These are phyloP conservation scores for Drosophila cardini DNA, from an alignment of 1,140 invertebrate genomes.

Conservation along the genomic window DNA sequence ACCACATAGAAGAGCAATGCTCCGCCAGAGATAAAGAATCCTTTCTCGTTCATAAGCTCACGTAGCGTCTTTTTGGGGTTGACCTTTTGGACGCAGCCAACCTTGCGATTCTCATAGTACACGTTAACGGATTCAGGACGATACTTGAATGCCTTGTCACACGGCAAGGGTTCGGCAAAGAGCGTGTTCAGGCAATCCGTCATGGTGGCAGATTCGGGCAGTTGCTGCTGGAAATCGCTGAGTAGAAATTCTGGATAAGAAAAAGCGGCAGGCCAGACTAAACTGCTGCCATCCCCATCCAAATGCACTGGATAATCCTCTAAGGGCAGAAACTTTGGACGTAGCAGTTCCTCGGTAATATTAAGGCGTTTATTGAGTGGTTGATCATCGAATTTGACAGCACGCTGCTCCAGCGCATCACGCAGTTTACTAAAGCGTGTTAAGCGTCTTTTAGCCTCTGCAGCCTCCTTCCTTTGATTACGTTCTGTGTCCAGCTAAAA, in stretches of 20 bases:
- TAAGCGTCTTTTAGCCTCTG: slow-evolving; percentile 85
- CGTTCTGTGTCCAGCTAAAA: slow-evolving; percentile 86
- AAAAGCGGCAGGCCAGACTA: slow-evolving; percentile 93
- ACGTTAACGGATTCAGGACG: slow-evolving; percentile 88
- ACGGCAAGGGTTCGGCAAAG: slow-evolving; percentile 89
- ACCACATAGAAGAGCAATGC: slow-evolving; percentile 78
- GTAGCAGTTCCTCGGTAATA: slow-evolving; percentile 84
- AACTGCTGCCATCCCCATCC: slow-evolving; percentile 85
- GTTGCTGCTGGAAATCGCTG: slow-evolving; percentile 90
- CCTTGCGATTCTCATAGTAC: slow-evolving; percentile 91
- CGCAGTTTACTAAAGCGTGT: slow-evolving; percentile 84
- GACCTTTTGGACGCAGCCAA: slow-evolving; percentile 88
- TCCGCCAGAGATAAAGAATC: slow-evolving; percentile 77
- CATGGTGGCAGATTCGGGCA: slow-evolving; percentile 90
- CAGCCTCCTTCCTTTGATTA: slow-evolving; percentile 87
- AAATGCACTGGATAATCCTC: slow-evolving; percentile 76
- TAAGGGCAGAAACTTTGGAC: slow-evolving; percentile 82
- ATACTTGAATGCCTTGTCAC: slow-evolving; percentile 91
- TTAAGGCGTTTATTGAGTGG: slow-evolving; percentile 72
- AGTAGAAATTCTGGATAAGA: slow-evolving; percentile 92
- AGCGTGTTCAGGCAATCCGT: slow-evolving; percentile 89
- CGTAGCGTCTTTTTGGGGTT: slow-evolving; percentile 87
- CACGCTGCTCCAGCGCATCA: slow-evolving; percentile 85
- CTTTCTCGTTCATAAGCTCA: slow-evolving; percentile 87
- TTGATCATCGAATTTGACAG: slow-evolving; percentile 86